Evolutionary conservation across 2,113 vertebrate genomes (phyloP), one percentile per base, ranked within the genome.

Genomic region (Hippolais icterina): DNA sequence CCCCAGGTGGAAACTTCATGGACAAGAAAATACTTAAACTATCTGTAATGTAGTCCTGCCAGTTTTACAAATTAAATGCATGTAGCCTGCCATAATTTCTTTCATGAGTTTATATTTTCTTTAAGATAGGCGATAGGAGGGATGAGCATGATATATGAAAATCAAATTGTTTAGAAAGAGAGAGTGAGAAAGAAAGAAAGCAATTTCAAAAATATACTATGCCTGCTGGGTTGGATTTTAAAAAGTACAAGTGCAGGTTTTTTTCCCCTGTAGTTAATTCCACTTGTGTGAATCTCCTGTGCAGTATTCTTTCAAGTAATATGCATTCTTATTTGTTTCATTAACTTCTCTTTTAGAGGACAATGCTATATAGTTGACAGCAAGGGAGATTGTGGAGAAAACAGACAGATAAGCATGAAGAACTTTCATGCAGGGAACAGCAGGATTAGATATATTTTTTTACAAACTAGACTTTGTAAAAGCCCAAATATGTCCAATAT

Each of bases 51-150:
- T 77, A 59, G 31, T 63, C 33, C 66, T 93, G 31, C 37, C 52
- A 93, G 50, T 31, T 89, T 49, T 87, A 60, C 29, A 90, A 84
- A 97, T 87, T 87, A 89, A 95, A 81, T 81, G 31, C 11, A 61
- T 23, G 15, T 59, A 91, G 9, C 28, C 85, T 65, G 33, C 17
- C 15, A 54, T 82, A 70, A 74, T 79, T 76, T 82, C 44, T 78
- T 81, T 60, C 17, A 89, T 72, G 19, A 60, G 46, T 91, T 52
- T 20, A 46, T 60, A n/a, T 77, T 77, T 91, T 75, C 20, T 85
- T 93, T 88, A 70, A 50, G 72, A 68, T 35, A 37, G 25, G 12
- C 21, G 52, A 64, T 12, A n/a, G 44, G 42, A 75, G 92, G 52
- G 68, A 92, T 59, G 3, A 76, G 19, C 74, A 74, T 4, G 5